Conservation (phyloP, 2,113 vertebrate genomes). For the Seriola quinqueradiata region DNA sequence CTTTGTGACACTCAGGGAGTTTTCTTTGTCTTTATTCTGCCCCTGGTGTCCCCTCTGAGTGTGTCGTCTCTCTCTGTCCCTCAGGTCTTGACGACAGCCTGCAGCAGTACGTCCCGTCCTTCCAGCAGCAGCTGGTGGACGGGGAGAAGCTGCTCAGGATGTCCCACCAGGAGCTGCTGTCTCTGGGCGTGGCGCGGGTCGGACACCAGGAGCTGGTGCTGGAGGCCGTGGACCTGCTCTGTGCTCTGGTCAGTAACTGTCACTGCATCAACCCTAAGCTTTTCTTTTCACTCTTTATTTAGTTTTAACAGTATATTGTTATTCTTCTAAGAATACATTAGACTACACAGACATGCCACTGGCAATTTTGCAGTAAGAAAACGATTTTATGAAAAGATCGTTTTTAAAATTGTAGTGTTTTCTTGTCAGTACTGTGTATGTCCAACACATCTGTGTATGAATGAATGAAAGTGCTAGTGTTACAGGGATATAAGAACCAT, state of each 20-base stretch:
- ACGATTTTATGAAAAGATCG: no score
- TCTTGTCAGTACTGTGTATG: no score
- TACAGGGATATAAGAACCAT: no score
- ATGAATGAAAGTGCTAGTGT: no score
- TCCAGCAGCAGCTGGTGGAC: constrained; percentile 92
- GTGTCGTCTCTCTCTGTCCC: background rate
- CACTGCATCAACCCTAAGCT: background rate
- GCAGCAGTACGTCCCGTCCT: constrained; percentile 90
- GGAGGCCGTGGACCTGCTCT: constrained; percentile 96
- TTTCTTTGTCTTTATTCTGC: background rate
- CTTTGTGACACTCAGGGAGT: no score
- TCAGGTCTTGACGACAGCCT: constrained; percentile 94
- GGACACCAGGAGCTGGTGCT: constrained; percentile 96
- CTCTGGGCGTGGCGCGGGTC: constrained; percentile 89
- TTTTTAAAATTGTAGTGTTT: no score
- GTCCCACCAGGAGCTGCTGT: constrained; percentile 93
- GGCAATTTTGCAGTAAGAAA: no score
- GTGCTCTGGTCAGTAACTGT: constrained; percentile 83
- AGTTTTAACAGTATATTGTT: no score
- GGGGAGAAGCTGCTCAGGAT: constrained; percentile 92
- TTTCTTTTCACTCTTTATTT: no score
- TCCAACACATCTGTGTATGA: no score
- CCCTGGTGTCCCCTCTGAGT: background rate
- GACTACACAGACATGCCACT: no score
- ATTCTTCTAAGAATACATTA: no score